Conservation (phyloP, 2,113 vertebrate genomes). For the Hippocampus guttulatus region DNA sequence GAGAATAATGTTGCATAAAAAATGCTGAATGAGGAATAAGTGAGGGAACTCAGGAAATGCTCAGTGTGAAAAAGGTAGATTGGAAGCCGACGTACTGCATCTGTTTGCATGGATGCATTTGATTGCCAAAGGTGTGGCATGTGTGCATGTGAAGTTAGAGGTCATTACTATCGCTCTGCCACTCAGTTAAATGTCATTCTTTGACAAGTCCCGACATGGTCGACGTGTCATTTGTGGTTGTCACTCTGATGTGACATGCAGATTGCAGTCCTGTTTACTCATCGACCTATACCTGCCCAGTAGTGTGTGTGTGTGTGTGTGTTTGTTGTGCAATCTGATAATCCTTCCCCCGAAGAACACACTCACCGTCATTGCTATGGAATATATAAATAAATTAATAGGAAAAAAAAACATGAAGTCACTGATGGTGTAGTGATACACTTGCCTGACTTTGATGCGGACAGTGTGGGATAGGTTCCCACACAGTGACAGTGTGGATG, state of each 20-base stretch:
- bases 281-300: conserved; percentile 29
- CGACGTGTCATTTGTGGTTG: conserved; percentile 56
- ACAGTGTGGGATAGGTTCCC: no score
- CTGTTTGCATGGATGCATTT: not conserved
- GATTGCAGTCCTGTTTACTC: conserved; percentile 51
- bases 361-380: not conserved
- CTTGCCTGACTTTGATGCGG: no score
- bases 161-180: conserved; percentile 26
- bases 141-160: conserved; percentile 21
- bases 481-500: no score
- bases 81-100: not conserved
- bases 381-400: conserved; percentile 11
- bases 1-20: not conserved
- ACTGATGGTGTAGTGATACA: no score
- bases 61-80: not conserved
- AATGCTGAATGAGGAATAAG: not conserved
- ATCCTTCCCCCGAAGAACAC: not conserved
- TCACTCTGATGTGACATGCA: conserved; percentile 54
- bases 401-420: conserved; percentile 3
- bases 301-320: conserved; percentile 3
- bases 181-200: conserved; percentile 61
- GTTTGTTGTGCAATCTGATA: conserved; percentile 2
- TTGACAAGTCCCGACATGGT: conserved; percentile 30
- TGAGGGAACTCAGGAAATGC: not conserved
- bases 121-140: conserved; percentile 4